These are phyloP conservation scores for Aphis gossypii DNA, from an alignment of 1,140 invertebrate species.

Conservation along the genomic window DNA sequence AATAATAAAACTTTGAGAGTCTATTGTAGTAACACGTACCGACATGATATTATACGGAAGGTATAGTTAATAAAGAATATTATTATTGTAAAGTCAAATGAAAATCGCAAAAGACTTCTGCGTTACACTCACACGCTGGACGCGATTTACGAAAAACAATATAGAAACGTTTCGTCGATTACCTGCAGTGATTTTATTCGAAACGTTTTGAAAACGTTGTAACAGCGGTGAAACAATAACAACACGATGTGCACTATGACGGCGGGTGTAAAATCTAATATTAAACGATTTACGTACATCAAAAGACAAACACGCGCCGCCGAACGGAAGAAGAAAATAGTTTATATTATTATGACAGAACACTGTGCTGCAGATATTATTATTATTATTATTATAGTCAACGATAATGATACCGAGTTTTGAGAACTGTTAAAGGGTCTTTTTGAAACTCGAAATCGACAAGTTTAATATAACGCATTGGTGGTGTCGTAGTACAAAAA, in stretches of 20 bases:
- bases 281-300: no score
- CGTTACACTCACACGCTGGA: no score
- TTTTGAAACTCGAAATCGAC: background rate
- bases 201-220: background rate
- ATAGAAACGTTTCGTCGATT: background rate
- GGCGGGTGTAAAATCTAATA: background rate
- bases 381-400: background rate
- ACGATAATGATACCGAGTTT: background rate
- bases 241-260: background rate
- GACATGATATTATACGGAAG: background rate
- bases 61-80: background rate
- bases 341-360: background rate
- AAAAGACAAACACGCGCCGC: no score
- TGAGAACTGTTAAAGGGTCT: background rate
- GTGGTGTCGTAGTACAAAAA: background rate
- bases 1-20: background rate
- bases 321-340: background rate
- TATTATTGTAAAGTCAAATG: background rate
- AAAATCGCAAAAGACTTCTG: background rate
- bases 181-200: background rate
- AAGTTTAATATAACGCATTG: background rate
- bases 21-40: background rate
- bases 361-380: background rate
- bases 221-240: no score
- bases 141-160: background rate